Evolutionary conservation across 2,888 invertebrate species (phyloP).

Genomic region (Dromius quadrimaculatus): DNA sequence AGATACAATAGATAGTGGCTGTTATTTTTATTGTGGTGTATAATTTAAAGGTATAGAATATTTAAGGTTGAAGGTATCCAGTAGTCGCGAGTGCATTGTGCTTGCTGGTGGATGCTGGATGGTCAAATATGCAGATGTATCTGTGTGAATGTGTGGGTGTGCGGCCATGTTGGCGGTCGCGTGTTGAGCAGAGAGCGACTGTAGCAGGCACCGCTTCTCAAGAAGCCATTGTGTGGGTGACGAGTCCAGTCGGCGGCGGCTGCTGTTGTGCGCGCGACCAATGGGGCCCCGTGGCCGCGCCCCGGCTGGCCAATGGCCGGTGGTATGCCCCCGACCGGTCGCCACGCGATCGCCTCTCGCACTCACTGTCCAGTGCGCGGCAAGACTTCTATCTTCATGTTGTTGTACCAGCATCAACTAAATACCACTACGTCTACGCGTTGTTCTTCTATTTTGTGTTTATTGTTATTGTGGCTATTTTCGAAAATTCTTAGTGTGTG

Average conservation of each 20-base stretch:
- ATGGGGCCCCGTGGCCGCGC: conserved; percentile 50
- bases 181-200: conserved; percentile 10
- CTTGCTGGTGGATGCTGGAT: neutral
- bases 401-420: neutral
- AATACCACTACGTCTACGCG: no score
- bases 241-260: conserved; percentile 31
- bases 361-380: conserved; percentile 6
- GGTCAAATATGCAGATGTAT: neutral
- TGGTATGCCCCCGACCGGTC: conserved; percentile 44
- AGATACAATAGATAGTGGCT: conserved; percentile 2
- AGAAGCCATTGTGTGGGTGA: conserved; percentile 52
- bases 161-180: conserved; percentile 50
- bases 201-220: conserved; percentile 37
- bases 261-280: conserved; percentile 47
- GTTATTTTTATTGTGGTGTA: conserved; percentile 8
- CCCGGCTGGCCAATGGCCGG: conserved; percentile 50
- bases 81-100: conserved; percentile 1
- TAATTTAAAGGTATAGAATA: conserved; percentile 1
- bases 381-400: neutral
- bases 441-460: no score
- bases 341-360: conserved; percentile 30
- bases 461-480: no score
- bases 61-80: neutral
- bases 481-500: conserved; percentile 8
- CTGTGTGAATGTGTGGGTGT: conserved; percentile 32